Conservation (phyloP, 2,888 invertebrate species). For the Nebria brevicollis region DNA sequence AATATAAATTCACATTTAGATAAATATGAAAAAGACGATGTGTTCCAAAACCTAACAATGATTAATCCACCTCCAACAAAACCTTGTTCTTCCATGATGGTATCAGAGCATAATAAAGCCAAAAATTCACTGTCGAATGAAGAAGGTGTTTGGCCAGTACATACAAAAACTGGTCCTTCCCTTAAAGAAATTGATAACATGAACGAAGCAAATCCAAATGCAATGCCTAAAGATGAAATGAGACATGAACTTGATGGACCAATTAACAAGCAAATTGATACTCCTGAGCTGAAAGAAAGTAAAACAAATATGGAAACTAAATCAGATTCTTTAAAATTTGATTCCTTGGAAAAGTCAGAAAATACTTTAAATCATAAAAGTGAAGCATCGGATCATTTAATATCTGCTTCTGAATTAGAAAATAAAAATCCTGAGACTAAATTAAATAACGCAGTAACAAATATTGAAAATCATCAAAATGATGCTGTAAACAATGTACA, state of each 20-base stretch:
- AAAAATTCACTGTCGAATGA: neutral
- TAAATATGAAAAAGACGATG: neutral
- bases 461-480: too few relatives aligned
- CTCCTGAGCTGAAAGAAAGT: neutral
- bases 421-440: neutral
- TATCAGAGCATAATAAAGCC: too few relatives aligned
- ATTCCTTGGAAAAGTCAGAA: neutral
- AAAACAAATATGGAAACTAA: neutral
- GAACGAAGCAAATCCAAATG: neutral
- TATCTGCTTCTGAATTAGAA: neutral
- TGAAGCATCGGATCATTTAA: neutral
- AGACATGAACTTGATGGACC: neutral
- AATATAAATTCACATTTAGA: neutral
- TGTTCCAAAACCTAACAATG: neutral
- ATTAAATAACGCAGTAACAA: neutral
- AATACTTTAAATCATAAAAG: neutral
- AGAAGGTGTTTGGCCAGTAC: neutral
- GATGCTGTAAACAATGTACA: too few relatives aligned
- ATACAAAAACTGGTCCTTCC: neutral
- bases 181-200: neutral
- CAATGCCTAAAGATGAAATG: neutral
- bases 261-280: neutral
- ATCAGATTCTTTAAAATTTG: neutral
- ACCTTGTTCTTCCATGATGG: too few relatives aligned
- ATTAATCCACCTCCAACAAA: neutral